Evolutionary conservation across 2,888 invertebrate genomes (phyloP).

Genomic region (Drosophila tripunctata): DNA sequence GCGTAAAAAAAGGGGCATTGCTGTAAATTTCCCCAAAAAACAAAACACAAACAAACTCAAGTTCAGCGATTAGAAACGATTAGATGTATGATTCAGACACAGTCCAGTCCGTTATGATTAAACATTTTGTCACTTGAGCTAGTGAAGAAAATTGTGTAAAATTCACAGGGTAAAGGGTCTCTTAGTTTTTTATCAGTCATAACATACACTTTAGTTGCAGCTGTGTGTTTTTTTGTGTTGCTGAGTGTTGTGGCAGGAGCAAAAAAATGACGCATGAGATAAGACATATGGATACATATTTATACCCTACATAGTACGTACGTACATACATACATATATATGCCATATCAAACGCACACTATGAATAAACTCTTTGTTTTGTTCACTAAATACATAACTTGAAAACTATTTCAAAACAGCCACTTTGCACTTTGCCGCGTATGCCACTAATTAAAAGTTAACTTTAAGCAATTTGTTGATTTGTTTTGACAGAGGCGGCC

Average conservation of each 20-base stretch:
- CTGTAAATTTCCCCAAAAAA: constrained; percentile 1
- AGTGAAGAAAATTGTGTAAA: too few species aligned
- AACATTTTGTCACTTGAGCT: too few species aligned
- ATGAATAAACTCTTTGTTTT: constrained; percentile 1
- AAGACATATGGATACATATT: constrained; percentile 46
- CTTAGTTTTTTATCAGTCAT: constrained; percentile 21
- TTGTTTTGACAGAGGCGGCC: constrained; percentile 49
- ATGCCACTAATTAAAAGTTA: constrained; percentile 16
- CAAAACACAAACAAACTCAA: neutral
- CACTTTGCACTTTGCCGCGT: constrained; percentile 3
- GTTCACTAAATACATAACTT: neutral
- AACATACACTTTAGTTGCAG: neutral
- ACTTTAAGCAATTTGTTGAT: constrained; percentile 42
- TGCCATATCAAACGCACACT: too few species aligned
- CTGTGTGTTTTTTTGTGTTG: too few species aligned
- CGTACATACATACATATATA: neutral
- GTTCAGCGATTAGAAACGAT: neutral
- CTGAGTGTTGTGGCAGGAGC: constrained; percentile 16
- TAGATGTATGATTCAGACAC: constrained; percentile 33
- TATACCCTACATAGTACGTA: constrained; percentile 24
- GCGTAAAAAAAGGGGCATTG: too few species aligned
- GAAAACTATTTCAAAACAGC: neutral
- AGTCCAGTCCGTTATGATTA: neutral
- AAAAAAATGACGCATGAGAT: constrained; percentile 54
- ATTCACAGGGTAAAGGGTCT: too few species aligned